phyloP scores from a whole-genome alignment of 1,140 invertebrate species.

The Nasonia giraulti region DNA sequence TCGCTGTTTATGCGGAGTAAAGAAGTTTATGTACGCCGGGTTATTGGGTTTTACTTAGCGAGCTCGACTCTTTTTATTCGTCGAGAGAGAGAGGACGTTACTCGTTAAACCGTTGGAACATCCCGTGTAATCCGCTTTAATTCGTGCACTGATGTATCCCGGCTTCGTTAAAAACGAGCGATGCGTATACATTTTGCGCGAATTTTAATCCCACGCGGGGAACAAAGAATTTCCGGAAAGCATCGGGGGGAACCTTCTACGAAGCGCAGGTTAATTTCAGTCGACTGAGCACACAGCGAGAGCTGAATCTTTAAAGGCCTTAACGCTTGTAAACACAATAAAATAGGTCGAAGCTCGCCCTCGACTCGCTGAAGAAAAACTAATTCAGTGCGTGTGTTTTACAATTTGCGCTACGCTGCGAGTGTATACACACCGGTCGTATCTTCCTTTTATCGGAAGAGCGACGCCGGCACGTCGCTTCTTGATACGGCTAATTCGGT shows the following conservation, averaged over 20 bases:
- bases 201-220: neutral
- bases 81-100: neutral
- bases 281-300: neutral
- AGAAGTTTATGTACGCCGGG: neutral
- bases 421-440: too few species aligned
- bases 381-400: too few species aligned
- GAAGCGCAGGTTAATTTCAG: neutral
- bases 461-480: too few species aligned
- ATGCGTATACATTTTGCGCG: neutral
- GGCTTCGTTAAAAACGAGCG: neutral
- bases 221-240: too few species aligned
- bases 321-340: too few species aligned
- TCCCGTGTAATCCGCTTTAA: neutral
- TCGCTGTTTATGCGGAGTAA: neutral
- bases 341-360: too few species aligned
- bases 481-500: too few species aligned
- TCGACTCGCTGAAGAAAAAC: too few species aligned
- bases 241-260: too few species aligned
- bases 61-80: neutral
- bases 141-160: neutral
- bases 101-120: neutral
- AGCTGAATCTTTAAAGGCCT: neutral
- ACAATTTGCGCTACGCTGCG: too few species aligned
- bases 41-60: neutral
- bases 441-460: too few species aligned